Percentiles rank a stretch among this genome's conserved stretches.
These are phyloP conservation scores for Megathymus violae DNA, from an alignment of 1,140 invertebrate genomes.

Conservation along the genomic window DNA sequence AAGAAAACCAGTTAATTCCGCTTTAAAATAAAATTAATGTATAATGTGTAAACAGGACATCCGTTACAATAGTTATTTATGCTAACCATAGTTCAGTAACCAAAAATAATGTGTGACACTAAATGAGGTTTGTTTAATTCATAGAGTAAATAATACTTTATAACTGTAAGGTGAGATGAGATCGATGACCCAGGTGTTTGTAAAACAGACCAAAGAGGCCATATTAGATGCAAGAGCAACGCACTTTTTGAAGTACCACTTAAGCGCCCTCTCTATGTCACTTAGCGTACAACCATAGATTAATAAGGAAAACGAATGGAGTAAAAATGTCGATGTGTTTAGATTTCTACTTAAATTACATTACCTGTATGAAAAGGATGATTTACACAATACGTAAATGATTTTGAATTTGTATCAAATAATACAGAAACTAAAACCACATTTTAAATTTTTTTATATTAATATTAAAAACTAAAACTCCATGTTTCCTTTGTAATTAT, in stretches of 20 bases:
- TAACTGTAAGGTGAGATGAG: constrained; percentile 19
- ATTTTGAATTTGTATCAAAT: no score
- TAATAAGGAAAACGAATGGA: background rate
- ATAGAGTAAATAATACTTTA: constrained; percentile 26
- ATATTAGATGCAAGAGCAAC: constrained; percentile 3
- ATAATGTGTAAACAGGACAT: constrained; percentile 13
- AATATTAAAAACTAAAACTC: no score
- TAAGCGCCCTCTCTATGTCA: constrained; percentile 4
- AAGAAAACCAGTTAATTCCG: no score
- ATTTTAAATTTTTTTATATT: no score
- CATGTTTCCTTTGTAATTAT: no score
- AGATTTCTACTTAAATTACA: no score
- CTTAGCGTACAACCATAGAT: background rate
- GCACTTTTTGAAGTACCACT: constrained; percentile 21
- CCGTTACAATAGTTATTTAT: constrained; percentile 18
- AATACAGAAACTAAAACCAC: no score
- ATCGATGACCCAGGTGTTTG: constrained; percentile 5
- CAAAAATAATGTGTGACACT: constrained; percentile 15
- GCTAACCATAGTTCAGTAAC: constrained; percentile 13
- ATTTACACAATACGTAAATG: no score
- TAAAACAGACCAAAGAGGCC: constrained; percentile 12
- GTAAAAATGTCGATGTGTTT: no score
- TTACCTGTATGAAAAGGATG: no score
- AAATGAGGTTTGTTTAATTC: constrained; percentile 24
- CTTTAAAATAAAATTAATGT: background rate